A percentile compares a stretch with the other conserved stretches of the same genome.
Conservation (phyloP, 1,140 invertebrate species). For the Trachelipus rathkii region DNA sequence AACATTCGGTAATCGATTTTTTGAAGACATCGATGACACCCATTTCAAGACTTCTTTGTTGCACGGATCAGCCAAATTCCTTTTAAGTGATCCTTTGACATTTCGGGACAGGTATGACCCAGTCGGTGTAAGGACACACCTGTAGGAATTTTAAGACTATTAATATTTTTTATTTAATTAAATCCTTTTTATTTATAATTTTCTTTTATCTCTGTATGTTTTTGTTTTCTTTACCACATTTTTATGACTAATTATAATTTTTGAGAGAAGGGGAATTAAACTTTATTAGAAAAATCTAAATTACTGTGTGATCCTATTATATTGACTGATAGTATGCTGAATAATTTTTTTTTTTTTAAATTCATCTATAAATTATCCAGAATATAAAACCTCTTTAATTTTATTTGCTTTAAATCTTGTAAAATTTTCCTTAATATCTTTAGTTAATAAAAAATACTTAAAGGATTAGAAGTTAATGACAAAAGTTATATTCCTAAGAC, state of each 20-base stretch:
- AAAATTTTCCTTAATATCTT: too few species aligned
- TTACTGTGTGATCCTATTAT: too few species aligned
- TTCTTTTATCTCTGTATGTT: background rate
- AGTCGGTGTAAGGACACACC: constrained; percentile 24
- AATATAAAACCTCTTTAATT: too few species aligned
- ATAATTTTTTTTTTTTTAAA: too few species aligned
- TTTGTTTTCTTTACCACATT: background rate
- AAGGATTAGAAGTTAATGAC: too few species aligned
- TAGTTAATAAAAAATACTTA: too few species aligned
- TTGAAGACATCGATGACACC: background rate
- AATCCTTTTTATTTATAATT: background rate
- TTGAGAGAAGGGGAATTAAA: background rate
- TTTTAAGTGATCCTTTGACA: constrained; percentile 3
- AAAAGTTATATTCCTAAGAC: too few species aligned
- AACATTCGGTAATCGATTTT: background rate
- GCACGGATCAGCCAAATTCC: constrained; percentile 21
- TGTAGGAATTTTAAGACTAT: constrained; percentile 1
- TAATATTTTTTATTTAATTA: background rate
- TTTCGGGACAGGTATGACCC: constrained; percentile 7
- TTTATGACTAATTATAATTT: constrained; percentile 1
- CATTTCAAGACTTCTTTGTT: constrained; percentile 17
- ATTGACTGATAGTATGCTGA: too few species aligned
- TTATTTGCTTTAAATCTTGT: too few species aligned
- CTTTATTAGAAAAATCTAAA: background rate
- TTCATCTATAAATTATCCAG: too few species aligned